Evolutionary conservation across 1,140 invertebrate species (phyloP), one percentile per base, ranked within the genome.

Genomic region (Copidosoma floridanum): DNA sequence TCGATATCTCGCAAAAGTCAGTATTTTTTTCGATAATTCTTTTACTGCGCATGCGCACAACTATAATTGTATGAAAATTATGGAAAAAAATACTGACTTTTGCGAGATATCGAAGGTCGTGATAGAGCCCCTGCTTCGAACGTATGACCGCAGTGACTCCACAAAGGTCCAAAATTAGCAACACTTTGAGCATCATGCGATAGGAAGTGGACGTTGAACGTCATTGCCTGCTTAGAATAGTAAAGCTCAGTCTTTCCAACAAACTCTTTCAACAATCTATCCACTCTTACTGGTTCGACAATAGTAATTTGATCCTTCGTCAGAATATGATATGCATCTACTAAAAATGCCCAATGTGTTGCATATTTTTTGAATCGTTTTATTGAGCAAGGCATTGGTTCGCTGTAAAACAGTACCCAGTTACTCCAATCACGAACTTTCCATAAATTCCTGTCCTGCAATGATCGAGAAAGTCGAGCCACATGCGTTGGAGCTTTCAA

Each of bases 191-290:
- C 23, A 10, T 63, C 6, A 61, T 66, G 65, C 18, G 61, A 26
- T 10, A 66, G 57, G 23, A 53, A 50, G 29, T 66, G 65, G 12
- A 66, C 37, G 47, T 67, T 67, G 21, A 38, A 60, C 1, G 62
- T 67, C 63, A 67, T 64, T 5, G 44, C 56, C 27, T 1, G 23
- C 40, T 53, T 46, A 29, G 35, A 41, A 41, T 61, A 65, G 12
- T 40, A 14, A 14, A 23, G 41, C 57, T 61, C 27, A 0, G 58
- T 50, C 8, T 55, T 24, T 20, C 20, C 29, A 2, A 65, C 18
- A 18, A 46, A 60, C 32, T 48, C 10, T 38, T 55, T 40, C 16
- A 53, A 10, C 8, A 48, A 29, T 7, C 20, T 20, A 16, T 47
- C 32, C 6, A 32, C 48, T 10, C 11, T 14, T 12, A 12, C 21